Base-by-base conservation (phyloP, 2,888 invertebrate species). In the Andrena minutula region DNA sequence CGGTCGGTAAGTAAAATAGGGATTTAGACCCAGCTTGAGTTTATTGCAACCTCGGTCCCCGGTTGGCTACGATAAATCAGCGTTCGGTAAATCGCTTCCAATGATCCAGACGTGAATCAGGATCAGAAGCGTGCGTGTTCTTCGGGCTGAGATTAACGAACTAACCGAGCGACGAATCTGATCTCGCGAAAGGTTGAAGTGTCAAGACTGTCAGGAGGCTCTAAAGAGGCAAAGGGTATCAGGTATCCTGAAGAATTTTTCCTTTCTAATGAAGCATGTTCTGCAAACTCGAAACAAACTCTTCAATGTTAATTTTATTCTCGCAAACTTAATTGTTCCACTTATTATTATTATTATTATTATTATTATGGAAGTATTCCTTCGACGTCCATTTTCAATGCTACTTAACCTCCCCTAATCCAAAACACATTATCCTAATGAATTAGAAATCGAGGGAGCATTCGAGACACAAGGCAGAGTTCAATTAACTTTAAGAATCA, bases 401-500 rank as follows among this genome's bases (percentile, higher is more conserved):
- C 41, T 41, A 5, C 16, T 4, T 12, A 23, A 56, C 3, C 8
- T 23, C 23, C 10, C 23, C 23, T 7, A 10, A 16, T 10, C 77
- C 56, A 26, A 79, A 82, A 71, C 56, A 53, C 83, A 83, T 83
- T 83, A 83, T 35, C 73, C 23, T 83, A 82, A 82, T 83, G 83
- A 83, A 82, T 77, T 78, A 68, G 81, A 75, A 68, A 80, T 68
- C 56, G 68, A 8, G 56, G 58, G 53, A 16, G 32, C 53, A 49
- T 75, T 58, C 80, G 85, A 85, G 82, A 56, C 64, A n/a, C 63
- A 20, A 20, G 80, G 64, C 80, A 63, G 64, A 80, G 75, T 90
- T 90, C 90, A 91, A 91, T 92, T 91, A 92, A 90, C 87, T 89
- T 91, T 90, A 91, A 91, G 90, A 89, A 89, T 90, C 90, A 89